Evolutionary conservation across 2,113 vertebrate species (phyloP).

Genomic region (Machaerirhynchus nigripectus): DNA sequence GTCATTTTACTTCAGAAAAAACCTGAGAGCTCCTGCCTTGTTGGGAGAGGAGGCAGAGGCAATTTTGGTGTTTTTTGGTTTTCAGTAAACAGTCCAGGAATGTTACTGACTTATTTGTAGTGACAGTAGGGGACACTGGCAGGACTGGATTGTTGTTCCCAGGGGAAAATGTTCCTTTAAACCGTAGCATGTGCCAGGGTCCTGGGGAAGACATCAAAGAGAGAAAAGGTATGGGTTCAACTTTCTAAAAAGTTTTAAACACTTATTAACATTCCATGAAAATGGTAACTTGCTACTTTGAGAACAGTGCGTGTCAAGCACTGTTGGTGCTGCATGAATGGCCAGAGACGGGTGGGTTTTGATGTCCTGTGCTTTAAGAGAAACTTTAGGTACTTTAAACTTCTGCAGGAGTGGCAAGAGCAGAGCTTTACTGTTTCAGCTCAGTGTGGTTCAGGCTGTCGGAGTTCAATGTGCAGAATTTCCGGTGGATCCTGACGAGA

Average conservation of each 20-base stretch:
- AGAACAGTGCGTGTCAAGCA: not conserved
- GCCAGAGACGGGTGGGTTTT: not conserved
- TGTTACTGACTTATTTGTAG: not conserved
- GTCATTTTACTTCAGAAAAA: not conserved
- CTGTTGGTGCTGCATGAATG: not conserved
- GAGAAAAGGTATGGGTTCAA: not conserved
- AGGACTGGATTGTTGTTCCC: not conserved
- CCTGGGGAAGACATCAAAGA: not conserved
- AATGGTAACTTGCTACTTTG: not conserved
- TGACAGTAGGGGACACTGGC: not conserved
- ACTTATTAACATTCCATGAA: not conserved
- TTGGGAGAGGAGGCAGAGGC: not conserved
- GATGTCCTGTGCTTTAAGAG: not conserved
- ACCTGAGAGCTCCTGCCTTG: not conserved
- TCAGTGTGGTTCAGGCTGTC: not conserved
- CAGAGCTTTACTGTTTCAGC: not conserved
- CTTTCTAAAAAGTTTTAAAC: not conserved
- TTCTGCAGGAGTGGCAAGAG: not conserved
- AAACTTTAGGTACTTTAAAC: not conserved
- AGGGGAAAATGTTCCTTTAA: not conserved
- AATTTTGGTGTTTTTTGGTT: not conserved
- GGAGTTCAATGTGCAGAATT: not conserved
- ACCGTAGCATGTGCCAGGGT: not conserved
- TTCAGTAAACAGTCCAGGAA: not conserved
- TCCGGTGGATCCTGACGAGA: not conserved